These are phyloP conservation scores for Hypomecis punctinalis DNA, from an alignment of 2,888 invertebrate genomes.

Conservation along the genomic window DNA sequence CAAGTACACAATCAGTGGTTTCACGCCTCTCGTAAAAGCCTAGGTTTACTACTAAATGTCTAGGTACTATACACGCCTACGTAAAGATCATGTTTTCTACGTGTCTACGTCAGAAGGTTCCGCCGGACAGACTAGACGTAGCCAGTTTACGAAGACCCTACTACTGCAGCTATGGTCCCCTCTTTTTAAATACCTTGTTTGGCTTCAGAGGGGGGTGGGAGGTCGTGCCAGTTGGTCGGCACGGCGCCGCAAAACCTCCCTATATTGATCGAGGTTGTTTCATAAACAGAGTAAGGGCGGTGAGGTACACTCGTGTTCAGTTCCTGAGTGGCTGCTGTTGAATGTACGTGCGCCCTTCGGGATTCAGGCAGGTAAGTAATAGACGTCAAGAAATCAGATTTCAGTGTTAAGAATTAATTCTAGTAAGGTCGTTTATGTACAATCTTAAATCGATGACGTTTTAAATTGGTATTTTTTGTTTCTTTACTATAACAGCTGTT, in stretches of 20 bases:
- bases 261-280: slow-evolving; percentile 65
- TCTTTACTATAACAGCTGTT: too few relatives aligned
- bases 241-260: slow-evolving; percentile 57
- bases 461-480: too few relatives aligned
- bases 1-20: too few relatives aligned
- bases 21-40: not conserved
- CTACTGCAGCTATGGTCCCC: slow-evolving; percentile 26
- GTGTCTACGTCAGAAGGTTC: slow-evolving; percentile 47
- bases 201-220: slow-evolving; percentile 26
- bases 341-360: slow-evolving; percentile 16
- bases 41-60: slow-evolving; percentile 3
- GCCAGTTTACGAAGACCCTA: slow-evolving; percentile 48
- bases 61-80: not conserved
- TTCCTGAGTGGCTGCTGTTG: slow-evolving; percentile 34
- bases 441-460: too few relatives aligned
- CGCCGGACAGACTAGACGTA: slow-evolving; percentile 44
- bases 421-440: too few relatives aligned
- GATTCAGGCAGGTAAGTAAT: slow-evolving; percentile 31
- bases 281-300: slow-evolving; percentile 43
- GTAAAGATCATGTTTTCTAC: not conserved
- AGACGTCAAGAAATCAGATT: not conserved
- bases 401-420: not conserved
- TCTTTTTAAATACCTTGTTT: slow-evolving; percentile 15
- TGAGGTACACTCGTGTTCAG: slow-evolving; percentile 30
- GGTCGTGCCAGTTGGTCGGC: slow-evolving; percentile 40